Conservation (phyloP, 2,888 invertebrate genomes). For the Myopa testacea region DNA sequence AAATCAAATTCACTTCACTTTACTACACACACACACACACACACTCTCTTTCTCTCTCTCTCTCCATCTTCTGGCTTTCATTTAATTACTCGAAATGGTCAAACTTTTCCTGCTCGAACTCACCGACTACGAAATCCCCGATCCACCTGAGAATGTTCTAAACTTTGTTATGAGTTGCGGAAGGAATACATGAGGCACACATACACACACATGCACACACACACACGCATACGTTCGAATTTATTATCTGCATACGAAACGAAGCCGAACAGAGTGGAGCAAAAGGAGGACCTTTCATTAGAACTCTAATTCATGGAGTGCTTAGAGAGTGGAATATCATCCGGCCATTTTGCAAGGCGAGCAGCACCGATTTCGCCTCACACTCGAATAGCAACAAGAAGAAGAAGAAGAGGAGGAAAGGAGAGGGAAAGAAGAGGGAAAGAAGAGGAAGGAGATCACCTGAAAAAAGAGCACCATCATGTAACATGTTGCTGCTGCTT, state of each 20-base stretch:
- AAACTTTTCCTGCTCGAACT: slow-evolving; percentile 14
- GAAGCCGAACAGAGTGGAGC: not conserved
- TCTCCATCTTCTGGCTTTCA: not conserved
- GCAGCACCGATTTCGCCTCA: slow-evolving; percentile 11
- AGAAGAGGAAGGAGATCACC: not conserved
- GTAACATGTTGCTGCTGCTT: not conserved
- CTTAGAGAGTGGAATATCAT: slow-evolving; percentile 52
- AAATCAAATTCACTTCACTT: not conserved
- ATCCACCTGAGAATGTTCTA: slow-evolving; percentile 37
- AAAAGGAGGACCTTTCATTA: slow-evolving; percentile 50
- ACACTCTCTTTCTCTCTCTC: no score
- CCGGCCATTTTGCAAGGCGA: slow-evolving; percentile 46
- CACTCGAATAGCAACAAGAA: slow-evolving; percentile 14
- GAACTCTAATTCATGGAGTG: slow-evolving; percentile 51
- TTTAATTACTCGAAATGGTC: slow-evolving; percentile 36
- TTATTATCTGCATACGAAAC: slow-evolving; percentile 50
- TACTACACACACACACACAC: no score
- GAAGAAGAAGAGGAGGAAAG: not conserved
- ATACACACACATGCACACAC: slow-evolving; percentile 10
- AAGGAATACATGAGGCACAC: slow-evolving; percentile 21
- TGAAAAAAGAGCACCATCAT: not conserved
- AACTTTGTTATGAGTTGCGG: slow-evolving; percentile 38
- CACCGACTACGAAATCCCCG: slow-evolving; percentile 17
- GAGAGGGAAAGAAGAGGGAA: not conserved
- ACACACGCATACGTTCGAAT: not conserved